Evolutionary conservation across 2,113 vertebrate genomes (phyloP).

Genomic region (Calyptommatus sinebrachiatus): DNA sequence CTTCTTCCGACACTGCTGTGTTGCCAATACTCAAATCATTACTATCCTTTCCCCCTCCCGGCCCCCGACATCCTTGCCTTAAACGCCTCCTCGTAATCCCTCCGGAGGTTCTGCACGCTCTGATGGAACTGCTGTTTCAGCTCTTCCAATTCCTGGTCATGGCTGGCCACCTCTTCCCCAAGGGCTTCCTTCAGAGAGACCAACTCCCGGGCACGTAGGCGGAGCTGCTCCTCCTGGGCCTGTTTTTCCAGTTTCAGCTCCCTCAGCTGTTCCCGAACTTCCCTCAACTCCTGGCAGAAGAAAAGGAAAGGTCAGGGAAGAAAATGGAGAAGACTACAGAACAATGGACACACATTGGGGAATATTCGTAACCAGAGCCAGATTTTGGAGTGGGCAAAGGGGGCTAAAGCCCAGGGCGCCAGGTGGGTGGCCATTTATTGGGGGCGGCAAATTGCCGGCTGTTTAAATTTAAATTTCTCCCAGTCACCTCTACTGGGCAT

Average conservation of each 20-base stretch:
- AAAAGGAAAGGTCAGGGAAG: not conserved
- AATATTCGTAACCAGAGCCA: no score
- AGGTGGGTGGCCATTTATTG: no score
- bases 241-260: constrained; percentile 70
- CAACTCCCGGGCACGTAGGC: constrained; percentile 81
- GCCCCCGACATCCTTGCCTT: constrained; percentile 59
- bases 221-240: constrained; percentile 66
- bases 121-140: constrained; percentile 73
- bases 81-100: constrained; percentile 68
- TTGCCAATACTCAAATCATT: constrained; percentile 1
- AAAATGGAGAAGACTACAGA: no score
- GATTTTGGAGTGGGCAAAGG: no score
- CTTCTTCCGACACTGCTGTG: no score
- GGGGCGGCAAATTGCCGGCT: no score
- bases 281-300: constrained; percentile 75
- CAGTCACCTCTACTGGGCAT: no score
- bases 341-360: no score
- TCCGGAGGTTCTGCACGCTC: constrained; percentile 73
- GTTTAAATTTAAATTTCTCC: no score
- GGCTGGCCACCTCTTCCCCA: constrained; percentile 73
- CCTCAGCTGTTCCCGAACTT: constrained; percentile 64
- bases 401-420: no score
- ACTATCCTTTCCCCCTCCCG: not conserved
- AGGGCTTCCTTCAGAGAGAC: constrained; percentile 65
- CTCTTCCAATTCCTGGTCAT: constrained; percentile 68